Evolutionary conservation across 1,140 invertebrate genomes (phyloP).

Genomic region (Ectropis grisescens): DNA sequence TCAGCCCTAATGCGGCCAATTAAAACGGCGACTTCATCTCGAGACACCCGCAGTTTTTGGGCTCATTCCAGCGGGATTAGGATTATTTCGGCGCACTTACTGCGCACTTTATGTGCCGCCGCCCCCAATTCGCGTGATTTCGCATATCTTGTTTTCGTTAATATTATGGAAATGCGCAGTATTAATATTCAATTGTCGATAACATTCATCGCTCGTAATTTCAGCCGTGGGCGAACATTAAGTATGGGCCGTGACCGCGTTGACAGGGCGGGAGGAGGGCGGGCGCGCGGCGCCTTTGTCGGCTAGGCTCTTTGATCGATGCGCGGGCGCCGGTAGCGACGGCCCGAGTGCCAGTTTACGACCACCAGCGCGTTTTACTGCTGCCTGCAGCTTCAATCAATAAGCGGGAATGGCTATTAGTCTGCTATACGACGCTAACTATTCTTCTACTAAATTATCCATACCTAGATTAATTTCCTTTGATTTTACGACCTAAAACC

Average conservation of each 20-base stretch:
- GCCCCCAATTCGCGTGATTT: constrained; percentile 12
- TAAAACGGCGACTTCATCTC: constrained; percentile 60
- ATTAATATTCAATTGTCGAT: constrained; percentile 52
- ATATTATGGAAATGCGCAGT: constrained; percentile 29
- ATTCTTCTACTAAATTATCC: constrained; percentile 7
- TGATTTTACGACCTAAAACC: constrained; percentile 1
- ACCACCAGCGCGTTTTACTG: constrained; percentile 45
- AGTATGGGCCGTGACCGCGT: constrained; percentile 43
- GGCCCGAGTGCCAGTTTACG: constrained; percentile 54
- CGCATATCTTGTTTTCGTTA: constrained; percentile 19
- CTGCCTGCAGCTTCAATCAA: constrained; percentile 39
- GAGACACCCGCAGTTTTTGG: constrained; percentile 66
- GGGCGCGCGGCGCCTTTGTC: constrained; percentile 44
- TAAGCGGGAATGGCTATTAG: constrained; percentile 23
- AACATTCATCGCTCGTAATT: constrained; percentile 41
- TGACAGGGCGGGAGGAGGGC: constrained; percentile 37
- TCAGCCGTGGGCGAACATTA: constrained; percentile 37
- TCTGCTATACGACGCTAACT: constrained; percentile 6
- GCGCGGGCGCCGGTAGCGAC: constrained; percentile 51
- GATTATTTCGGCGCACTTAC: constrained; percentile 31
- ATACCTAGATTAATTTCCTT: constrained; percentile 3
- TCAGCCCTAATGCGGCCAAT: constrained; percentile 62
- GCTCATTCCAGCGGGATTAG: constrained; percentile 59
- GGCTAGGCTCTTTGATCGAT: constrained; percentile 41
- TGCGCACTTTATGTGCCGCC: constrained; percentile 13